Conservation (phyloP, 2,113 vertebrate species). For the Brachypodius melanocephalos region DNA sequence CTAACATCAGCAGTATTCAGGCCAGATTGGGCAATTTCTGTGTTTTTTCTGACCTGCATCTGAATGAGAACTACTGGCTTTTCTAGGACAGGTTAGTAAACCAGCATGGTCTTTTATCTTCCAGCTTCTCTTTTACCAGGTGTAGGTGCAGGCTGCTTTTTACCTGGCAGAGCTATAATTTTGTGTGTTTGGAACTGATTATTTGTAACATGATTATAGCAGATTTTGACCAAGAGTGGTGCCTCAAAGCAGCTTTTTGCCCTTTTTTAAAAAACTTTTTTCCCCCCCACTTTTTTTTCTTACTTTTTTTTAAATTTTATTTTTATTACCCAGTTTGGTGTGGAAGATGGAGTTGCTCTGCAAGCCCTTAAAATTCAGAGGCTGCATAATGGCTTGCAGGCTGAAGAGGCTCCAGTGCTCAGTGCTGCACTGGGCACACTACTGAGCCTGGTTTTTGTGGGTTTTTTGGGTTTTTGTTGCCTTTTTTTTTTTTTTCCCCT, state of each 20-base stretch:
- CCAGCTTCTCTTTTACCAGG: neutral
- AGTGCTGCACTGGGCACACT: neutral
- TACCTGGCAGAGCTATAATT: neutral
- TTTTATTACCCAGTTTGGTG: neutral
- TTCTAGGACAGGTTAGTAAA: neutral
- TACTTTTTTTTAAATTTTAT: neutral
- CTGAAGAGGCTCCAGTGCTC: neutral
- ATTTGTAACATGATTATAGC: neutral
- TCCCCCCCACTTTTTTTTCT: no score
- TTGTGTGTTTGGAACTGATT: neutral
- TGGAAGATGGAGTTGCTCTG: neutral
- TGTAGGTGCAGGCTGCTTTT: neutral
- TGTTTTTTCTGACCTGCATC: neutral
- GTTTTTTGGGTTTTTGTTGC: no score
- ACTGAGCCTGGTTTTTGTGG: accelerated
- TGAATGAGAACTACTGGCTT: neutral
- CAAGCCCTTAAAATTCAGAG: neutral
- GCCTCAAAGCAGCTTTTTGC: neutral
- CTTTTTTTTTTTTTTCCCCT: neutral
- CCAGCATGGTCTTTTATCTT: neutral
- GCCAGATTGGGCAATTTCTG: neutral
- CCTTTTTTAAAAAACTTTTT: neutral
- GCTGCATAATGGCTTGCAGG: neutral
- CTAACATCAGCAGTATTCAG: neutral
- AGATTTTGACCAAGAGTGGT: neutral